Percentiles rank a stretch among this genome's conserved stretches.
Conservation (phyloP, 1,140 invertebrate genomes). For the Daktulosphaira vitifoliae region DNA sequence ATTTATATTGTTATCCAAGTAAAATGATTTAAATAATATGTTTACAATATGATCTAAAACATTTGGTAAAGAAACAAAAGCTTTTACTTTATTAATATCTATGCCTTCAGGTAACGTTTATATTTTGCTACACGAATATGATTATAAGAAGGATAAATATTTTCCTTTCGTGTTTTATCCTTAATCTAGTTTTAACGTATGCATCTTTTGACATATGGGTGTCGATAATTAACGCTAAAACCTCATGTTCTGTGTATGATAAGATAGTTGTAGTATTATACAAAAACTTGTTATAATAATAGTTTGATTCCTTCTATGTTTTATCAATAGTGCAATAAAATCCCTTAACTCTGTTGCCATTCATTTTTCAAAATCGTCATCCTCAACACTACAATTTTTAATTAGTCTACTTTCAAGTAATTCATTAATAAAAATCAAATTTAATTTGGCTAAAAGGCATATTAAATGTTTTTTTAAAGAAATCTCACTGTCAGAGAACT, state of each 20-base stretch:
- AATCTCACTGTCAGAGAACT: too few species aligned
- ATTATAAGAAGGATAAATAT: conserved; percentile 15
- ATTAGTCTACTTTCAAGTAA: too few species aligned
- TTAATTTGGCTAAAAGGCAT: too few species aligned
- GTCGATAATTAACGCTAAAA: conserved; percentile 9
- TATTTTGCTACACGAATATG: neutral
- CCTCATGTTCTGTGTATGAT: neutral
- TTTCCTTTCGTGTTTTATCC: neutral
- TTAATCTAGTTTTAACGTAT: neutral
- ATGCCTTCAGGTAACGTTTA: neutral
- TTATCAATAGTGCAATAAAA: too few species aligned
- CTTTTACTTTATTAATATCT: neutral
- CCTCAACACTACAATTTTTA: too few species aligned
- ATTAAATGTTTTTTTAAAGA: too few species aligned
- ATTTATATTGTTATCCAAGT: neutral
- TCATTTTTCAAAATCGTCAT: too few species aligned
- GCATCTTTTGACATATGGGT: neutral
- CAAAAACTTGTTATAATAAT: too few species aligned
- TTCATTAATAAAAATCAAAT: too few species aligned
- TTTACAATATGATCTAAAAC: neutral
- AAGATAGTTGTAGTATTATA: neutral
- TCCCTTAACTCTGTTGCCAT: too few species aligned
- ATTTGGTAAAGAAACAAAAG: neutral
- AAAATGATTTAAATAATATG: neutral
- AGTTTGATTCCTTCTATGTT: too few species aligned